phyloP scores from a whole-genome alignment of 2,113 vertebrate species.

The Marmota monax region DNA sequence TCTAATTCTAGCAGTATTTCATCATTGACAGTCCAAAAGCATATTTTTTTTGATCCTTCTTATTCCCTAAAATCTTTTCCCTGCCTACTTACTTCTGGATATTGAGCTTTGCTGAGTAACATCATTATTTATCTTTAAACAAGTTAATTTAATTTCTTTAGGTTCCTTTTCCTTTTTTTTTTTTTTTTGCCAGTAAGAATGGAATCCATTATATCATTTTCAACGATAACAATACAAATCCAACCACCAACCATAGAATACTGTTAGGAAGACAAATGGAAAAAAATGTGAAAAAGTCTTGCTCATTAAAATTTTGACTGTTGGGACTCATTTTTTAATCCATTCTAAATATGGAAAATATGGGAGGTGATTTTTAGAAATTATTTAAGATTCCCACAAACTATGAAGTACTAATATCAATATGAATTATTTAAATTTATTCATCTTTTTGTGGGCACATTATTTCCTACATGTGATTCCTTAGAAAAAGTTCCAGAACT shows the following conservation, averaged over 20 bases:
- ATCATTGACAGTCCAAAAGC: not conserved
- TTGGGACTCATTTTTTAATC: not conserved
- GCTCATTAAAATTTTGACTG: not conserved
- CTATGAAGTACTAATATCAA: not conserved
- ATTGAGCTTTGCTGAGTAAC: not conserved
- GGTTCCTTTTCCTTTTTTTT: not conserved
- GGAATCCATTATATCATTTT: not conserved
- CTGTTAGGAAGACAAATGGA: not conserved
- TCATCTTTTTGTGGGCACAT: not conserved
- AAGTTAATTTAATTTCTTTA: not conserved
- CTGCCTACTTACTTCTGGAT: not conserved
- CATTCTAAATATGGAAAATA: not conserved
- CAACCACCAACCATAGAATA: not conserved
- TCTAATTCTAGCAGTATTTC: not conserved
- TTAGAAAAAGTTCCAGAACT: not conserved
- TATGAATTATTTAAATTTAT: not conserved
- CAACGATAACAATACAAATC: not conserved
- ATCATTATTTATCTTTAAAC: not conserved
- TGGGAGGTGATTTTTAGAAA: not conserved
- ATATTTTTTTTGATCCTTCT: not conserved
- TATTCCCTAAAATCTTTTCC: not conserved
- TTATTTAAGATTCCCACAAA: not conserved
- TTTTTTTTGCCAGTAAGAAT: not conserved
- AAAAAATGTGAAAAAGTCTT: not conserved
- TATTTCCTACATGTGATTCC: not conserved